phyloP scores from a whole-genome alignment of 2,797 vertebrate genomes.

The Tolypeutes matacus region DNA sequence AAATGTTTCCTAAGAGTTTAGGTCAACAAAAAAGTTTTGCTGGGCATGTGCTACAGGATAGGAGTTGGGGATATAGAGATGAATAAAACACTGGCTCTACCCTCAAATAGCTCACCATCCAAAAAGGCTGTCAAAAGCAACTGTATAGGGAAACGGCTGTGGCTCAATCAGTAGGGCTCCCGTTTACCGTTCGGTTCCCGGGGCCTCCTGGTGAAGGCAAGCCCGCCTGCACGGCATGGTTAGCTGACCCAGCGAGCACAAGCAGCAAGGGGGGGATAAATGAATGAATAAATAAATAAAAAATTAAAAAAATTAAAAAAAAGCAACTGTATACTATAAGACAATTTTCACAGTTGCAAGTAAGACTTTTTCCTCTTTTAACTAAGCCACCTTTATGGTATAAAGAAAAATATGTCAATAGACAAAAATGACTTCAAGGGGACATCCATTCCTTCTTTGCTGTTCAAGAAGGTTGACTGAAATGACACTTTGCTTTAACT shows the following conservation, averaged over 20 bases:
- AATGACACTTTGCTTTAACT: background rate
- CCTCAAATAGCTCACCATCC: background rate
- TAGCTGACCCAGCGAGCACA: too few relatives aligned
- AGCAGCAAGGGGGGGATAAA: too few relatives aligned
- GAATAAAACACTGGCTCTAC: background rate
- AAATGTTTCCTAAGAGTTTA: slow-evolving; percentile 6
- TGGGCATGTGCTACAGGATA: background rate
- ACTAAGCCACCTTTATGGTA: background rate
- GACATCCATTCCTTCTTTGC: background rate
- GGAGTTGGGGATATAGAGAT: background rate
- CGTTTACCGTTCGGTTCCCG: too few relatives aligned
- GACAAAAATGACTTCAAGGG: background rate
- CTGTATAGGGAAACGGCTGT: too few relatives aligned
- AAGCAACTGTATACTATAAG: slow-evolving; percentile 2
- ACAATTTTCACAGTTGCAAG: background rate
- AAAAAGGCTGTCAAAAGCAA: slow-evolving; percentile 35
- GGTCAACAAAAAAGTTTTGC: background rate
- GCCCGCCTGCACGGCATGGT: too few relatives aligned
- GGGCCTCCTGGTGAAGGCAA: too few relatives aligned
- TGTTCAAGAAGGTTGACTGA: background rate
- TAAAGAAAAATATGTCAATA: slow-evolving; percentile 3
- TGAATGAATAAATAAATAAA: too few relatives aligned
- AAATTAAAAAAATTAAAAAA: too few relatives aligned
- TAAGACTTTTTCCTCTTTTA: background rate
- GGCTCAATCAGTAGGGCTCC: too few relatives aligned